Percentiles rank a stretch among this genome's conserved stretches.
phyloP scores from a whole-genome alignment of 1,140 invertebrate species.

The Dufourea novaeangliae region DNA sequence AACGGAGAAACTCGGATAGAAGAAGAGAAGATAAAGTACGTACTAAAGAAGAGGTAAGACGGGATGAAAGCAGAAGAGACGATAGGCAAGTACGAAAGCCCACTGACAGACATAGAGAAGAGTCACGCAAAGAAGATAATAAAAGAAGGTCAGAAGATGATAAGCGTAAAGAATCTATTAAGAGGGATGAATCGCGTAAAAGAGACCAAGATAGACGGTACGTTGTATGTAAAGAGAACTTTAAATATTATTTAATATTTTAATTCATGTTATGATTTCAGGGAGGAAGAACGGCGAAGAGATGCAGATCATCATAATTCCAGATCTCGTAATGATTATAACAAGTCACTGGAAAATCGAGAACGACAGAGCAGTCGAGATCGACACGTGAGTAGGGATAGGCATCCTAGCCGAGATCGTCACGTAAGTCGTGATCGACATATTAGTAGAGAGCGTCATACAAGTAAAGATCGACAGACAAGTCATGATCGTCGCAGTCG shows the following conservation, averaged over 20 bases:
- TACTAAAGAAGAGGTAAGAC: constrained; percentile 69
- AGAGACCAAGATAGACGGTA: constrained; percentile 77
- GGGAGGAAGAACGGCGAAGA: constrained; percentile 76
- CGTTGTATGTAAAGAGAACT: constrained; percentile 16
- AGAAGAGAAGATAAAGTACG: constrained; percentile 71
- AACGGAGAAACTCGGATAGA: constrained; percentile 71
- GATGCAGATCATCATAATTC: constrained; percentile 66
- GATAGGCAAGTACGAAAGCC: constrained; percentile 72
- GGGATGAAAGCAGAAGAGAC: constrained; percentile 78
- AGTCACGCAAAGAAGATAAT: constrained; percentile 76
- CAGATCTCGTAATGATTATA: constrained; percentile 53
- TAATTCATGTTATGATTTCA: constrained; percentile 46
- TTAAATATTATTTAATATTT: constrained; percentile 8
- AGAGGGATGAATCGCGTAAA: constrained; percentile 73
- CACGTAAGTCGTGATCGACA: constrained; percentile 61
- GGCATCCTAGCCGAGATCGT: constrained; percentile 67
- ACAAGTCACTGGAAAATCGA: constrained; percentile 37
- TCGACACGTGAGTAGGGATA: constrained; percentile 57
- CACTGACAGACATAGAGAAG: constrained; percentile 75
- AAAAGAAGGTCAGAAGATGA: constrained; percentile 75
- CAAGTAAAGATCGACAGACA: constrained; percentile 59
- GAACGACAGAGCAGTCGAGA: constrained; percentile 53
- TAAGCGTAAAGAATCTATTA: constrained; percentile 69
- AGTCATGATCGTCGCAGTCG: constrained; percentile 65
- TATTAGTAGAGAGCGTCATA: constrained; percentile 46